Base-by-base conservation (phyloP, 2,888 invertebrate genomes). In the Monopis laevigella region DNA sequence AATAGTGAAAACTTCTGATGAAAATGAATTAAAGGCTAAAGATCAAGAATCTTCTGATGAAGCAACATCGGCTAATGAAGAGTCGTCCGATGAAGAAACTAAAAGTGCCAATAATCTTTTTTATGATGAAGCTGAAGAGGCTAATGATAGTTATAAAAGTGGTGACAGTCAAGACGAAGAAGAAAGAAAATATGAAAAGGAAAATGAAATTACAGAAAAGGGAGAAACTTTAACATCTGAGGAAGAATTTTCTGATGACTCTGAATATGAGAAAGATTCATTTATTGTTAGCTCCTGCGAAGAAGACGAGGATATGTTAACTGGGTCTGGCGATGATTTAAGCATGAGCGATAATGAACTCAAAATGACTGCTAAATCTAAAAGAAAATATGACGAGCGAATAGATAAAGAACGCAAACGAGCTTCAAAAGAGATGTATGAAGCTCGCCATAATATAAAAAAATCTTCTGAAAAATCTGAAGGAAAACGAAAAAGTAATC, bases 201-300 rank as follows among this genome's bases (percentile, higher is more conserved):
- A 82, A 41, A 74, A 86, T 56, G 74, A 82, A 59, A 62, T 86
- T 34, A 43, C 62, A 10, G 70, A 71, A 26, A 72, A 69, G 48
- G 84, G 82, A 2, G 83, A 82, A 58, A 82, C 83, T 2, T 56
- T 85, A 44, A 70, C 77, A 35, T 81, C 83, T 34, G 71, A 82
- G 30, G 67, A 66, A 29, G 64, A 78, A 10, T 54, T 54, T 4
- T 72, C 77, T 2, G 58, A 67, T 44, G 78, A 82, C 39, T 59
- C 70, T 1, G 72, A 80, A 45, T 82, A 81, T 45, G 78, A 81
- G 51, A 78, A 70, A 52, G 83, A 72, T 49, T 85, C 84, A 0
- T 86, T 86, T 53, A 52, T 86, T 42, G 83, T 82, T 2, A 77
- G 70, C 47, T 80, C 83, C 2, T 71, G 74, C 53, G 70, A 66